A percentile compares a stretch with the other conserved stretches of the same genome.
These are phyloP conservation scores for Tretioscincus oriximinensis DNA, from an alignment of 2,113 vertebrate species.

Conservation along the genomic window DNA sequence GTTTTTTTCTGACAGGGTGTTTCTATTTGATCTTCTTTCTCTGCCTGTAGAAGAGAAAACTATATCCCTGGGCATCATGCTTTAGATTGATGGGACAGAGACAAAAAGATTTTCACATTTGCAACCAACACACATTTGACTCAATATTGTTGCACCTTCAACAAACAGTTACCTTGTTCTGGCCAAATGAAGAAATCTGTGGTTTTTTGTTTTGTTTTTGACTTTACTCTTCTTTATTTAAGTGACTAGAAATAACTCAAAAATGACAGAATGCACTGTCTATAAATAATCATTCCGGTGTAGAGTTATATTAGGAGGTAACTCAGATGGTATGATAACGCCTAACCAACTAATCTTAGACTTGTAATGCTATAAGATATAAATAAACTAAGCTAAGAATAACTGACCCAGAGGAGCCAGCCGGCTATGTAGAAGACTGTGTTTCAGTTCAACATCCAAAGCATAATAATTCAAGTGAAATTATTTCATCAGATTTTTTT, in stretches of 20 bases:
- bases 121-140: constrained; percentile 57
- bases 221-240: constrained; percentile 79
- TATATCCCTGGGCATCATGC: constrained; percentile 29
- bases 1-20: constrained; percentile 38
- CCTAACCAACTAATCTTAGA: constrained; percentile 97
- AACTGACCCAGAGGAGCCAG: constrained; percentile 97
- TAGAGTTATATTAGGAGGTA: constrained; percentile 92
- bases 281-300: constrained; percentile 94
- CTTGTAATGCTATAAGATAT: constrained; percentile 93
- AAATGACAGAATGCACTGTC: constrained; percentile 85
- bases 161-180: constrained; percentile 77
- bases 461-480: constrained; percentile 47
- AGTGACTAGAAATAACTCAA: constrained; percentile 85
- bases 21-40: constrained; percentile 40
- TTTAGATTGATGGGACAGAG: constrained; percentile 49
- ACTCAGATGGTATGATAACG: constrained; percentile 95
- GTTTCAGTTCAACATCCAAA: constrained; percentile 59
- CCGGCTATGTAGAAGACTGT: constrained; percentile 69
- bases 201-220: constrained; percentile 71
- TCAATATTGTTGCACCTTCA: constrained; percentile 63
- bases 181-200: constrained; percentile 82
- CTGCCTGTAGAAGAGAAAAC: constrained; percentile 34
- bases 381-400: constrained; percentile 98
- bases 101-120: constrained; percentile 60
- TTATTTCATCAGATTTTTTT: constrained; percentile 10